Conservation (phyloP, 2,888 invertebrate genomes). For the Sclerodermus sp. region DNA sequence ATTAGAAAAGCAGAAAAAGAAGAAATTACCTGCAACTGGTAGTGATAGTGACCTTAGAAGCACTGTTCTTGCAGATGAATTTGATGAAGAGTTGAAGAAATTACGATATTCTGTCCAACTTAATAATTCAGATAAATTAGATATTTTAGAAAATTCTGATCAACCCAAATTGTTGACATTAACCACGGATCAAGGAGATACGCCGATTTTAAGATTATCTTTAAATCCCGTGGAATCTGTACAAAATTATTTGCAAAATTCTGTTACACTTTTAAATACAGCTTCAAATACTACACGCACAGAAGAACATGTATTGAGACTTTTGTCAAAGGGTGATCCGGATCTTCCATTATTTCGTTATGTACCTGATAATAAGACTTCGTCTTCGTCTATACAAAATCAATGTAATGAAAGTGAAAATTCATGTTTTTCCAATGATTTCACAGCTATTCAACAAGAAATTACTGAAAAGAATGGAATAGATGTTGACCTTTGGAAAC, state of each 20-base stretch:
- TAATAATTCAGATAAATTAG: constrained; percentile 30
- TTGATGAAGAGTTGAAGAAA: constrained; percentile 62
- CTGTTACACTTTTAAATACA: neutral
- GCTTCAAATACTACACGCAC: constrained; percentile 13
- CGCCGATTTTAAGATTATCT: constrained; percentile 48
- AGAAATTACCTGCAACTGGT: constrained; percentile 56
- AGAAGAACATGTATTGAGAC: constrained; percentile 38
- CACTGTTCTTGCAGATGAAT: constrained; percentile 60
- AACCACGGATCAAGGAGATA: constrained; percentile 35
- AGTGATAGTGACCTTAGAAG: constrained; percentile 64
- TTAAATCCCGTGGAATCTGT: constrained; percentile 18
- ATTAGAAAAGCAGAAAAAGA: constrained; percentile 38
- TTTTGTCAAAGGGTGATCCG: constrained; percentile 37
- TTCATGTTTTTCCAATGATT: constrained; percentile 29
- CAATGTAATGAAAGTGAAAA: constrained; percentile 10
- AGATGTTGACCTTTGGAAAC: constrained; percentile 46
- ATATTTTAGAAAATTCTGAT: constrained; percentile 26
- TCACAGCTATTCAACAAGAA: constrained; percentile 19
- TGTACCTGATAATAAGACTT: constrained; percentile 29
- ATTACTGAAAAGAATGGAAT: constrained; percentile 19
- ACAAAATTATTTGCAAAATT: constrained; percentile 2
- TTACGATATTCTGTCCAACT: constrained; percentile 28
- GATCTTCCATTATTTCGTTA: constrained; percentile 37
- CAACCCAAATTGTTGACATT: constrained; percentile 41
- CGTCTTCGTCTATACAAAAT: constrained; percentile 5